A percentile compares a stretch with the other conserved stretches of the same genome.
Evolutionary conservation across 2,113 vertebrate species (phyloP).

Genomic region (Zeus faber): DNA sequence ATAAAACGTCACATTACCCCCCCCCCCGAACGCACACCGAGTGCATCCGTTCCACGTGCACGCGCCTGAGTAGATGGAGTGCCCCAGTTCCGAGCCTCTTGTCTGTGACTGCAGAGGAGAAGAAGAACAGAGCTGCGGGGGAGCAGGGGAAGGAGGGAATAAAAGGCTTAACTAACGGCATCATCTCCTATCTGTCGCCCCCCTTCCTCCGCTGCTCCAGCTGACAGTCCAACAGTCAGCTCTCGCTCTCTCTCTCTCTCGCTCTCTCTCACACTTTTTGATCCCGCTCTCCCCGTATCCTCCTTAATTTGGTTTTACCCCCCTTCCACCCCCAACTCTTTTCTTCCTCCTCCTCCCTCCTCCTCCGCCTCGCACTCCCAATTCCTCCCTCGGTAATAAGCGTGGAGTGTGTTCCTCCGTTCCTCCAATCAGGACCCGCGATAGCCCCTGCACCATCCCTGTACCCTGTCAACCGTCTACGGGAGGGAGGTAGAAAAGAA

Average conservation of each 20-base stretch:
- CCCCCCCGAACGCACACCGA: too few species aligned
- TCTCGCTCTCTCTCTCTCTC: not conserved
- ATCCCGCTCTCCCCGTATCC: not conserved
- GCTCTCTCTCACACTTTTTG: not conserved
- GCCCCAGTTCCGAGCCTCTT: constrained; percentile 56
- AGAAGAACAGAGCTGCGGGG: constrained; percentile 33
- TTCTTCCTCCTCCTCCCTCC: not conserved
- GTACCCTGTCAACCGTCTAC: too few species aligned
- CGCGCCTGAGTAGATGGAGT: constrained; percentile 19
- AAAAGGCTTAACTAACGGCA: constrained; percentile 34
- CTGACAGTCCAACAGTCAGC: not conserved
- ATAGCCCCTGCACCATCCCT: constrained; percentile 53
- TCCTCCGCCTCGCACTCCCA: not conserved
- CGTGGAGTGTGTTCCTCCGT: not conserved
- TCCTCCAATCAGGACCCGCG: constrained; percentile 35
- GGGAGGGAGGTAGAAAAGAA: too few species aligned
- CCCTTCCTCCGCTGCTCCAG: not conserved
- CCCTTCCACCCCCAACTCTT: constrained; percentile 13
- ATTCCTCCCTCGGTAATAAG: not conserved
- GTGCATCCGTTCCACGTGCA: too few species aligned
- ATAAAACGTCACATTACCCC: too few species aligned
- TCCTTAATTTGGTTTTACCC: too few species aligned
- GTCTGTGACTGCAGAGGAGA: constrained; percentile 46
- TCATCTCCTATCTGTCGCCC: constrained; percentile 30
- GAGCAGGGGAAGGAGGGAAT: constrained; percentile 26